These are phyloP conservation scores for Leptatherina wallacei DNA, from an alignment of 2,797 vertebrate genomes.

Conservation along the genomic window DNA sequence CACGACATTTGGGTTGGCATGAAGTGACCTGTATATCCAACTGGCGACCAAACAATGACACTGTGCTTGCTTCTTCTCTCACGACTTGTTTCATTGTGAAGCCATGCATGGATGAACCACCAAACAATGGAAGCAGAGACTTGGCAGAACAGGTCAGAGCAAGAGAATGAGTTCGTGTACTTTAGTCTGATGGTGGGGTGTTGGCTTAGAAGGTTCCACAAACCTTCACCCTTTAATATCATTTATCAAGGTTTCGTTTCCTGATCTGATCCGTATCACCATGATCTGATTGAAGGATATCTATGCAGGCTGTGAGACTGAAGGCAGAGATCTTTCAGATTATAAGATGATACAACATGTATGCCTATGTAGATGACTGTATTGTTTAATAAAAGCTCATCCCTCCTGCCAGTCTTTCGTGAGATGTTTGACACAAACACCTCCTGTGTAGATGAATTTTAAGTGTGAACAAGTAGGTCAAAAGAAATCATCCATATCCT, in stretches of 20 bases:
- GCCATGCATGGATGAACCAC: slow-evolving; percentile 30
- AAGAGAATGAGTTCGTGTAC: neutral
- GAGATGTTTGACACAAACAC: neutral
- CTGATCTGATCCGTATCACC: neutral
- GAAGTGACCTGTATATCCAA: slow-evolving; percentile 65
- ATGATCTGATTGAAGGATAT: neutral
- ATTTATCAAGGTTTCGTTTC: neutral
- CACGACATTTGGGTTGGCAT: slow-evolving; percentile 67
- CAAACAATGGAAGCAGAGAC: slow-evolving; percentile 17
- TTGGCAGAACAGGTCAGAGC: slow-evolving; percentile 1
- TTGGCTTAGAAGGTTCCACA: neutral
- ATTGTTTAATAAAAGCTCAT: slow-evolving; percentile 1
- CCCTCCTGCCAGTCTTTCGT: neutral
- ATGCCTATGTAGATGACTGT: neutral
- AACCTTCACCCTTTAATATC: neutral
- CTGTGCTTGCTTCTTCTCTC: slow-evolving; percentile 13
- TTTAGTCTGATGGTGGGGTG: neutral
- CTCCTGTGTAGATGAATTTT: neutral
- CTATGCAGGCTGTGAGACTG: neutral
- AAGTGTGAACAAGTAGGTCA: slow-evolving; percentile 37
- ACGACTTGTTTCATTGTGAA: slow-evolving; percentile 22
- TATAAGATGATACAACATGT: neutral
- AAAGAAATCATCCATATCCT: slow-evolving; percentile 40
- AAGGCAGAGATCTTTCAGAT: neutral
- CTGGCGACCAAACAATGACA: slow-evolving; percentile 33